Evolutionary conservation across 2,888 invertebrate genomes (phyloP).

Genomic region (Epistrophe grossulariae): DNA sequence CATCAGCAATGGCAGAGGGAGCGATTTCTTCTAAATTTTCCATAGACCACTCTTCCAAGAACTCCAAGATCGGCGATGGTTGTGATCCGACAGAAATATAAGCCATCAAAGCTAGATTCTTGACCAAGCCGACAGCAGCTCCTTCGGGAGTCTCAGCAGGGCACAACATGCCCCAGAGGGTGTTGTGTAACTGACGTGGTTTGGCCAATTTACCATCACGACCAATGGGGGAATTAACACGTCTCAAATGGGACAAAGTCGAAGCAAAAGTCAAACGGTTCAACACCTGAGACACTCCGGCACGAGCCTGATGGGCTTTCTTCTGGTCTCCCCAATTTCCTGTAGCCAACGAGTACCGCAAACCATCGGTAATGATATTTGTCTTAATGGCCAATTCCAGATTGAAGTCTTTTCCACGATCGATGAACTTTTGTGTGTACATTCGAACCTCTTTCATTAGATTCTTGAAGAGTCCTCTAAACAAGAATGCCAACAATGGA

Average conservation of each 20-base stretch:
- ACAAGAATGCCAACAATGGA: constrained; percentile 97
- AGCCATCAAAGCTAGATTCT: constrained; percentile 99
- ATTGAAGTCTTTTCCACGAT: constrained; percentile 99
- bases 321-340: constrained; percentile 99
- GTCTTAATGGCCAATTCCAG: constrained; percentile 95
- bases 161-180: constrained; percentile 99
- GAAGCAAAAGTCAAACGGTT: constrained; percentile 99
- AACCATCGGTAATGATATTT: constrained; percentile 98
- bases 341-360: constrained; percentile 98
- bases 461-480: constrained; percentile 98
- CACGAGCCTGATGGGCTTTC: constrained; percentile 96
- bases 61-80: constrained; percentile 99
- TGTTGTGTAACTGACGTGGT: constrained; percentile 99
- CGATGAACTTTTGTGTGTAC: constrained; percentile 99
- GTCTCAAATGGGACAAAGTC: constrained; percentile 97
- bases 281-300: constrained; percentile 91
- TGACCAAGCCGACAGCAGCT: constrained; percentile 97
- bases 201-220: constrained; percentile 99
- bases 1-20: constrained; percentile 98
- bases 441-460: constrained; percentile 98
- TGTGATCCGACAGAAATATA: constrained; percentile 99
- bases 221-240: constrained; percentile 99
- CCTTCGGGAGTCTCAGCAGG: constrained; percentile 99
- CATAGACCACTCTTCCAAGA: constrained; percentile 99
- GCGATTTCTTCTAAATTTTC: constrained; percentile 99